phyloP scores from a whole-genome alignment of 1,140 invertebrate genomes.

The Bradysia coprophila region DNA sequence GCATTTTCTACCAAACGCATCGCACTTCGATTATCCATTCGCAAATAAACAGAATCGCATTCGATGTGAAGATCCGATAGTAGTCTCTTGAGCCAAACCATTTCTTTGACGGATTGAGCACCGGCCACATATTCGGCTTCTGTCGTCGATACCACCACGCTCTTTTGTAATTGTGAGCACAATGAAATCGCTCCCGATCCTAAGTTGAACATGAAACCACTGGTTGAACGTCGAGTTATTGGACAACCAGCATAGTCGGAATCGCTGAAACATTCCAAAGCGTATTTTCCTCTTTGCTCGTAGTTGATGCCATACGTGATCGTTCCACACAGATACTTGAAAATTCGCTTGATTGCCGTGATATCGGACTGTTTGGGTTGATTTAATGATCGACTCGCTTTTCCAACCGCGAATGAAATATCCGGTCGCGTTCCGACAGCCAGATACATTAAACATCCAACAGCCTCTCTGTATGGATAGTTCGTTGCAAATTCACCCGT shows the following conservation, averaged over 20 bases:
- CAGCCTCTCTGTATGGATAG: background rate
- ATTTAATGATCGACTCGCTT: constrained; percentile 19
- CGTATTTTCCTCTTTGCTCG: constrained; percentile 5
- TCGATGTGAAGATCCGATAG: no score
- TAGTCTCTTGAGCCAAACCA: no score
- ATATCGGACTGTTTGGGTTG: constrained; percentile 15
- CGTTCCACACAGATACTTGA: constrained; percentile 25
- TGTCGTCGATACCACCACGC: no score
- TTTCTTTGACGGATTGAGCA: no score
- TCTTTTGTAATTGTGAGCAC: no score
- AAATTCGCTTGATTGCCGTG: constrained; percentile 18
- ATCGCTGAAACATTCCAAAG: constrained; percentile 13
- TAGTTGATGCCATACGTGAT: constrained; percentile 8
- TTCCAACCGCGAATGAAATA: constrained; percentile 17
- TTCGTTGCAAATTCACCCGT: no score
- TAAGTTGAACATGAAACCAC: no score
- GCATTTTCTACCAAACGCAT: constrained; percentile 8
- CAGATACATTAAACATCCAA: no score
- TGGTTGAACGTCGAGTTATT: constrained; percentile 14
- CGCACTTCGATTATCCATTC: constrained; percentile 11
- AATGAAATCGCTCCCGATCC: no score
- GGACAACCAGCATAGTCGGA: constrained; percentile 19
- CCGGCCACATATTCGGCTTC: no score
- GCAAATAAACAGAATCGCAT: no score
- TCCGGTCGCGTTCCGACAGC: constrained; percentile 21